Base-by-base conservation (phyloP, 2,797 vertebrate species). In the Tokudaia muenninki region DNA sequence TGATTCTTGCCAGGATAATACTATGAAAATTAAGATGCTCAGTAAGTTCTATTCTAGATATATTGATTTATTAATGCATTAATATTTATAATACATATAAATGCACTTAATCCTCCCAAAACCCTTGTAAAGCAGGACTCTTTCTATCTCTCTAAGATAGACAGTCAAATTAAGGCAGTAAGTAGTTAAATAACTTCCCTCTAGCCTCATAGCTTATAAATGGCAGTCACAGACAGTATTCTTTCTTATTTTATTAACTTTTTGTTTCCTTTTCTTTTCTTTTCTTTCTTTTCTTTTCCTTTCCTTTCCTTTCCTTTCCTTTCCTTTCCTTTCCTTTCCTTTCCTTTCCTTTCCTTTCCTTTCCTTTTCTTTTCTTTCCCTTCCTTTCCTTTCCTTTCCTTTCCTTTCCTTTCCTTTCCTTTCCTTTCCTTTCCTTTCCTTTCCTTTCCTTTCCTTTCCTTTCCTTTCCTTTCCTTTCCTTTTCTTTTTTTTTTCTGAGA, bases 51-150 rank as follows among this genome's bases (percentile, higher is more conserved):
- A 0, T 70, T 92, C 50, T 84, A 75, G 16, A 80, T 70, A 41
- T 47, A 82, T 57, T 59, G 10, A 89, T 78, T 44, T 83, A 80
- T 93, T 93, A 81, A 70, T 70, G 52, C 37, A 44, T 96, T 90
- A 88, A 74, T 75, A 96, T 86, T 84, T 91, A 75, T 87, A 52
- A 74, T 72, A 34, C 16, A 94, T 75, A 2, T 90, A 41, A 79
- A 82, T 83, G 93, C 63, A 83, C 44, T 94, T 82, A 80, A 70
- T 34, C 34, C 4, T 91, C 9, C 86, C n/a, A 57, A 89, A 95
- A 34, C 21, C 12, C 22, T 86, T 91, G 31, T 59, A 86, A 90
- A 26, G 26, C 22, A 75, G 50, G 41, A 87, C 47, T 67, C 19
- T 84, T 65, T 50, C 77, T 72, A 29, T 82, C 31, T 52, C 31